Percentiles rank a stretch among this genome's conserved stretches.
Evolutionary conservation across 2,113 vertebrate genomes (phyloP).

Genomic region (Ondatra zibethicus): DNA sequence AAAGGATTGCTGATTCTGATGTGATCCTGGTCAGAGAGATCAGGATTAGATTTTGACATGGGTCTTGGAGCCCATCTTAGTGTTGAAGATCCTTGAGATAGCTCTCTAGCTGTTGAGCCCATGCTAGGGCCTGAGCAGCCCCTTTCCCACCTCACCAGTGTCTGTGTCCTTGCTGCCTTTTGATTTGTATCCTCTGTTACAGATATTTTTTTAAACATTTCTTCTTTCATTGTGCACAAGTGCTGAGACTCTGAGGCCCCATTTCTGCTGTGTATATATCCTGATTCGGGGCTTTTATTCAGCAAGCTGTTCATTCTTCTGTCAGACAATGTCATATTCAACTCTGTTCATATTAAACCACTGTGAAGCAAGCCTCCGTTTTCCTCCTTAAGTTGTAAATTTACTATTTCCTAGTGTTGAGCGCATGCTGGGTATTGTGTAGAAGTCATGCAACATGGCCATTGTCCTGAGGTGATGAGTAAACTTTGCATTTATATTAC

Average conservation of each 20-base stretch:
- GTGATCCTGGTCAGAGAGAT: conserved; percentile 35
- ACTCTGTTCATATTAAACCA: conserved; percentile 93
- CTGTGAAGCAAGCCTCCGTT: conserved; percentile 90
- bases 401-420: conserved; percentile 61
- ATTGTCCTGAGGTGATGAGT: conserved; percentile 53
- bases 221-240: conserved; percentile 72
- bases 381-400: conserved; percentile 75
- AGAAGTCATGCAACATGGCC: conserved; percentile 40
- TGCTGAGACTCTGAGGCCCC: conserved; percentile 76
- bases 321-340: conserved; percentile 87
- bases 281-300: conserved; percentile 83
- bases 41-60: conserved; percentile 54
- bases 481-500: conserved; percentile 53
- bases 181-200: conserved; percentile 66
- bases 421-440: conserved; percentile 51
- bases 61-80: conserved; percentile 47
- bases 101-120: conserved; percentile 27
- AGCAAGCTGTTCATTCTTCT: conserved; percentile 82
- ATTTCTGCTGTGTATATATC: conserved; percentile 81
- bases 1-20: conserved; percentile 37
- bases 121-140: conserved; percentile 51
- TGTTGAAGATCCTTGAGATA: conserved; percentile 43
- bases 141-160: conserved; percentile 58
- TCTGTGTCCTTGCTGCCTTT: conserved; percentile 59
- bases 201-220: conserved; percentile 39